A percentile compares a stretch with the other conserved stretches of the same genome.
Conservation (phyloP, 1,140 invertebrate species). For the Diachasmimorpha longicaudata region DNA sequence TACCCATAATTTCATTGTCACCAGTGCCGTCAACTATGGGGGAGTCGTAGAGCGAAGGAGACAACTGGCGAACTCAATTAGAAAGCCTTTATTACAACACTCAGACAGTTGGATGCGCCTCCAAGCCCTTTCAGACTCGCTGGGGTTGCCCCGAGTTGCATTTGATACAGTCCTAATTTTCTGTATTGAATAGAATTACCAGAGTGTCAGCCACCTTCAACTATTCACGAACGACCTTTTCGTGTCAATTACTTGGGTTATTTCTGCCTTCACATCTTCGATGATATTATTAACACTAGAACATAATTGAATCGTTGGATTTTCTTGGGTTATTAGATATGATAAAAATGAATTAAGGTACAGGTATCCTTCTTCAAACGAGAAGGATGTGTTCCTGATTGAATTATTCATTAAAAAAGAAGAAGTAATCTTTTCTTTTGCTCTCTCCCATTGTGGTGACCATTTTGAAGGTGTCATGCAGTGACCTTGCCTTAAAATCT, state of each 20-base stretch:
- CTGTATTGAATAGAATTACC: not conserved
- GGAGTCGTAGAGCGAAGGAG: not conserved
- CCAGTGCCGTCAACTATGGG: not conserved
- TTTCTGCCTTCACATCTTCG: not conserved
- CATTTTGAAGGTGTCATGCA: no score
- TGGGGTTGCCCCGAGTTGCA: not conserved
- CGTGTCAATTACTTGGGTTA: not conserved
- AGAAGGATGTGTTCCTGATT: no score
- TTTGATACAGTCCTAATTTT: constrained; percentile 4
- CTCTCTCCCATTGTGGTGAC: no score
- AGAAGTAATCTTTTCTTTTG: no score
- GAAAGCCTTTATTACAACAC: not conserved
- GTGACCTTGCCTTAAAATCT: no score
- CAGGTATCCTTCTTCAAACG: no score
- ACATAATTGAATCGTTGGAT: not conserved
- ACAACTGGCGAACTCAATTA: constrained; percentile 8
- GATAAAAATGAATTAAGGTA: no score
- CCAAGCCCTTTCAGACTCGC: not conserved
- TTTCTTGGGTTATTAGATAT: not conserved
- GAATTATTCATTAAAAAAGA: no score
- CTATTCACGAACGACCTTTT: not conserved
- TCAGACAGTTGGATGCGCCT: not conserved
- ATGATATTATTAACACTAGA: not conserved
- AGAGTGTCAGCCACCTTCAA: not conserved
- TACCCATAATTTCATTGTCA: not conserved